Evolutionary conservation across 1,140 invertebrate genomes (phyloP), one percentile per base, ranked within the genome.

Genomic region (Lordiphosa mommai): DNA sequence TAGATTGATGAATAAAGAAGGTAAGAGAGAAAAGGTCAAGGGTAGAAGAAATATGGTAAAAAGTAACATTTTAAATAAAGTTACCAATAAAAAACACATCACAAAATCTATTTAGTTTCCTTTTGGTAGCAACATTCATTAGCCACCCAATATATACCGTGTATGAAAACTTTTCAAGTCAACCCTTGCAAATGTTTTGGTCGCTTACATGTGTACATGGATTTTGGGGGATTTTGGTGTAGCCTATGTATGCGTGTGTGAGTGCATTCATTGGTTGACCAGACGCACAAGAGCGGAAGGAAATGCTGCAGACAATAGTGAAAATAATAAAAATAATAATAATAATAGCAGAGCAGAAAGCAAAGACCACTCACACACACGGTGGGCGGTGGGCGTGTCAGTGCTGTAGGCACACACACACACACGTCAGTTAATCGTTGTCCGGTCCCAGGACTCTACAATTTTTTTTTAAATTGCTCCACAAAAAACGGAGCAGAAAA

Each of bases 291-390:
- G n/a, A 53, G 30, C 41, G 61, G 50, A 53, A 72, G 68, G 61
- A 72, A 72, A 72, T 60, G 53, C 68, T 65, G 53, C 68, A 72
- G 68, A 72, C 68, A 72, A 65, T 72, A 53, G 68, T 65, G 44
- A 53, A 72, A 72, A 72, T 72, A 72, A 72, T 72, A 72, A 69
- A 60, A 69, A 72, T 72, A 72, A 72, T 59, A 57, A 34, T 47
- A 48, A 48, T 57, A 57, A 40, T 36, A 68, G 48, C 43, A 52
- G 48, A 34, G 63, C 4, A 12, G n/a, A 33, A 14, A 9, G 8
- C 12, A 16, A 13, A 49, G 14, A 33, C 46, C 46, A 33, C 32
- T 14, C 46, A 49, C 8, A 49, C 9, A 34, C 16, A n/a, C 46
- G 8, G 8, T 0, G 40, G 20, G 20, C 20, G 20, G 40, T 27